phyloP scores from a whole-genome alignment of 23 tunicate species.

The Trididemnum clinides region DNA sequence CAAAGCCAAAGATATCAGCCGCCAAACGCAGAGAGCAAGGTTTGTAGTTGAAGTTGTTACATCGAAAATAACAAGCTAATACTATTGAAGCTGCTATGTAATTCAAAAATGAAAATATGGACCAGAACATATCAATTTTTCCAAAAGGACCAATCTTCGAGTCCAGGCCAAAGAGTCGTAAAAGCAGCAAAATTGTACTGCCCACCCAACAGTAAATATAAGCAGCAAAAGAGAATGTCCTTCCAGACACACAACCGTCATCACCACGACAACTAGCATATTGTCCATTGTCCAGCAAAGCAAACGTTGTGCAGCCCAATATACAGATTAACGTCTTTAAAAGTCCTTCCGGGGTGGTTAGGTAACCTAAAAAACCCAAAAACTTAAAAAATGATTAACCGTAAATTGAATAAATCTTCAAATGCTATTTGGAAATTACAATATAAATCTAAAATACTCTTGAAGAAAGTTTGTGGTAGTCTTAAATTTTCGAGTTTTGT shows the following conservation, averaged over 20 bases:
- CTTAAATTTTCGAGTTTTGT: no score
- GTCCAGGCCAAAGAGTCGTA: slow-evolving; percentile 21
- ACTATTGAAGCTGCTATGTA: slow-evolving; percentile 40
- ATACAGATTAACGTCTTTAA: slow-evolving; percentile 50
- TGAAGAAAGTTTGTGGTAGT: neutral
- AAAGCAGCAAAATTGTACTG: slow-evolving; percentile 13
- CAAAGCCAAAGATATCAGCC: slow-evolving; percentile 68
- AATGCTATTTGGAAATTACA: neutral
- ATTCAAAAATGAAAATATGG: slow-evolving; percentile 36
- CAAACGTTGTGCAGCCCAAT: slow-evolving; percentile 74
- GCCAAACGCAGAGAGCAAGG: slow-evolving; percentile 34
- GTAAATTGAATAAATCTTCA: neutral
- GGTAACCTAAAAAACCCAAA: slow-evolving; percentile 17
- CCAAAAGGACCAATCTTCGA: slow-evolving; percentile 29
- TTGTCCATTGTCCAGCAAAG: slow-evolving; percentile 56
- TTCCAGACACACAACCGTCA: slow-evolving; percentile 33
- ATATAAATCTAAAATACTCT: neutral
- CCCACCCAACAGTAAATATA: slow-evolving; percentile 49
- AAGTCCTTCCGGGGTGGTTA: slow-evolving; percentile 43
- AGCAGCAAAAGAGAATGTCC: slow-evolving; percentile 38
- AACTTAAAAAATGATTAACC: neutral
- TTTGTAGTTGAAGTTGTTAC: neutral
- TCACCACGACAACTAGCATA: slow-evolving; percentile 14
- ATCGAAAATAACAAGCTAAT: slow-evolving; percentile 16
- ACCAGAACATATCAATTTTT: slow-evolving; percentile 39